phyloP scores from a whole-genome alignment of 2,888 invertebrate genomes.

The Drosophila histrio region DNA sequence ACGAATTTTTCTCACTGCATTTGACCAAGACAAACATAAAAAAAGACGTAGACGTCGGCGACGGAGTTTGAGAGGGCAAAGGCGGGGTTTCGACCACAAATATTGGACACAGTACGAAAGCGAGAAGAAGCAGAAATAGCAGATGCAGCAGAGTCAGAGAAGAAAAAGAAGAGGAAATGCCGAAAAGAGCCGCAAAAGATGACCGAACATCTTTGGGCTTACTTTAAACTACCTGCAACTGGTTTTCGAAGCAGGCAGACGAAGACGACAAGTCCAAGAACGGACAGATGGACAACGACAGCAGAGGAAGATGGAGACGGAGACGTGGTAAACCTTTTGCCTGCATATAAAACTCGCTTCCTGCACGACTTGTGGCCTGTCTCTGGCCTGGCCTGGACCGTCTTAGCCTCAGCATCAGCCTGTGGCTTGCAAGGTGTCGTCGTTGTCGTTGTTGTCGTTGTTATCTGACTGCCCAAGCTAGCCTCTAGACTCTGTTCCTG shows the following conservation, averaged over 20 bases:
- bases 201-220: conserved; percentile 70
- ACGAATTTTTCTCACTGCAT: conserved; percentile 74
- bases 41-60: not conserved
- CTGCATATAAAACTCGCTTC: conserved; percentile 73
- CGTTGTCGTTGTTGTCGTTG: conserved; percentile 39
- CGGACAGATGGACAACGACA: conserved; percentile 30
- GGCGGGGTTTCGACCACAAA: conserved; percentile 41
- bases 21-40: conserved; percentile 44
- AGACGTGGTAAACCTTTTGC: conserved; percentile 65
- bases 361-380: conserved; percentile 67
- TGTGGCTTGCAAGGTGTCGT: conserved; percentile 68
- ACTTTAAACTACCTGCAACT: conserved; percentile 82
- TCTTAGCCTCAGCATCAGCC: conserved; percentile 30
- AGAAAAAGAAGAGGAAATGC: conserved; percentile 17
- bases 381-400: conserved; percentile 12
- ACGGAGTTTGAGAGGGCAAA: conserved; percentile 17
- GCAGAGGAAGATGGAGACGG: not conserved
- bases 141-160: not conserved
- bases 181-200: conserved; percentile 70
- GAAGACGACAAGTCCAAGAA: conserved; percentile 62
- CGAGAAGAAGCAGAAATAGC: not conserved
- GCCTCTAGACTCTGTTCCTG: conserved; percentile 26
- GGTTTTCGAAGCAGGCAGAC: conserved; percentile 71
- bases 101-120: conserved; percentile 47
- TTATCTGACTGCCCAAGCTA: conserved; percentile 28